These are phyloP conservation scores for Tenrec ecaudatus DNA, from an alignment of 2,113 vertebrate species.

Conservation along the genomic window DNA sequence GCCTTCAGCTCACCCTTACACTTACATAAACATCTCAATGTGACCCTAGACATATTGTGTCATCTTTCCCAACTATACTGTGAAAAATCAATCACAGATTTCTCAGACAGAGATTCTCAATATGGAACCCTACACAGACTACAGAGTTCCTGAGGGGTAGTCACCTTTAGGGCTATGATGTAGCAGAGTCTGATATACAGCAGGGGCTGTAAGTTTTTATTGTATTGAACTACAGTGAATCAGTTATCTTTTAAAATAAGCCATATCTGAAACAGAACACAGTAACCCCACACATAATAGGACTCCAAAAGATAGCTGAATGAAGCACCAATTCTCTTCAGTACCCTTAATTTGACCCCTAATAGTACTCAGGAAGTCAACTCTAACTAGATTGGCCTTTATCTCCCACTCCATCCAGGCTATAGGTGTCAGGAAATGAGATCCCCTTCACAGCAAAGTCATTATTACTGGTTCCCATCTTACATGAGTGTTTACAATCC, in stretches of 20 bases:
- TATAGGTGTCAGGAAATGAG: neutral
- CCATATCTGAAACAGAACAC: neutral
- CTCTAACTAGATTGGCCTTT: neutral
- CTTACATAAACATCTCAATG: neutral
- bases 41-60: neutral
- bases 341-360: neutral
- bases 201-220: neutral
- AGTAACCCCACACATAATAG: neutral
- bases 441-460: constrained; percentile 18
- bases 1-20: constrained; percentile 32
- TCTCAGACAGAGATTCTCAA: constrained; percentile 42
- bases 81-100: constrained; percentile 48
- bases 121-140: neutral
- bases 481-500: neutral
- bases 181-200: neutral
- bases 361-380: neutral
- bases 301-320: constrained; percentile 46
- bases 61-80: neutral
- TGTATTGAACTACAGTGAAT: constrained; percentile 17
- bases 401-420: neutral
- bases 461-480: constrained; percentile 38
- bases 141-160: neutral
- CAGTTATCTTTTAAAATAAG: constrained; percentile 29
- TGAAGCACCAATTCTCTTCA: constrained; percentile 2
- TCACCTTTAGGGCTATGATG: neutral